Base-by-base conservation (phyloP, 2,113 vertebrate genomes). In the Loxodonta africana region DNA sequence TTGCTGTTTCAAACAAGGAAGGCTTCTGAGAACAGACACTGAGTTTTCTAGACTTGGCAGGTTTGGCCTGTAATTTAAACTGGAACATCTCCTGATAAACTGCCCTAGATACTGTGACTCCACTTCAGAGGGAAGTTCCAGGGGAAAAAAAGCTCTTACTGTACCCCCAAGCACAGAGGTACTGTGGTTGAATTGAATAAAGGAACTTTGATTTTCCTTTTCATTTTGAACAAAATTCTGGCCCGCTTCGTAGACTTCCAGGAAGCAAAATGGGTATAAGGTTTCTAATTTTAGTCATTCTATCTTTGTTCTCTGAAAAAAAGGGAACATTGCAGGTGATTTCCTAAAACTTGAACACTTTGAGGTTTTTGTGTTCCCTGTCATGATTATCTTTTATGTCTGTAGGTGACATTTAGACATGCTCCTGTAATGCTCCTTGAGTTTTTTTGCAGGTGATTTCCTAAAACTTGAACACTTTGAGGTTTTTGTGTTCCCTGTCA, bases 211-310 rank as follows among this genome's bases (percentile, higher is more conserved):
- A 96, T 94, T 97, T 97, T 53, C 57, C 73, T 87, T 96, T 95
- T 87, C 80, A 67, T 93, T 97, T 97, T 81, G 88, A 97, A 90
- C 90, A 94, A 69, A 92, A 92, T 77, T 85, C 73, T 82, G 83
- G 48, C 73, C 18, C 69, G 21, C 30, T 87, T 78, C 46, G 71
- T 88, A 88, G 92, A 81, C 92, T 96, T 95, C 97, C 88, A 96
- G 88, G 95, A 51, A 78, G 65, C 94, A 30, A 46, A 74, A 84
- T 33, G 83, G n/a, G 26, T 76, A 2, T 73, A 87, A 93, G 25
- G 90, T 95, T 97, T 96, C 97, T 96, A 95, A 98, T 97, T 97
- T 96, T 92, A 93, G 89, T 69, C 83, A n/a, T 53, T 95, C 67
- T 60, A 86, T 67, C 62, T 81, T 96, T 97, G 60, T 95, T 63